Percentiles rank a stretch among this genome's conserved stretches.
These are phyloP conservation scores for Poeciliopsis paucimaculata DNA, from an alignment of 2,797 vertebrate species.

Conservation along the genomic window DNA sequence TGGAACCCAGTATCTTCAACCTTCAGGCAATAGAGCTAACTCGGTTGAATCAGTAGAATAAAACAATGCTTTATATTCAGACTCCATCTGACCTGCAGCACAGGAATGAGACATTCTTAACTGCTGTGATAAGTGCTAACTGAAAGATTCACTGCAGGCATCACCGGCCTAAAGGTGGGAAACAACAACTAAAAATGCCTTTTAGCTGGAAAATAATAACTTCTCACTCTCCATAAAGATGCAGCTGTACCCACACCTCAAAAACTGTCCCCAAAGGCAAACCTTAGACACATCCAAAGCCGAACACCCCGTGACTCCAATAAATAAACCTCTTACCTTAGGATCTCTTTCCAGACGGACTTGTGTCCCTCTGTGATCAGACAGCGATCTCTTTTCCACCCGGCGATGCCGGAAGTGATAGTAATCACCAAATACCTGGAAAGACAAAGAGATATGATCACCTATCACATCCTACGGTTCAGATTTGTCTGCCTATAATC, in stretches of 20 bases:
- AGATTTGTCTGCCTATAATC: constrained; percentile 2
- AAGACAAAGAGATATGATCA: constrained; percentile 38
- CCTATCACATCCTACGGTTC: constrained; percentile 19
- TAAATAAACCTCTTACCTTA: constrained; percentile 78
- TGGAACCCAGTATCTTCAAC: background rate
- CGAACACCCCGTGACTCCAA: background rate
- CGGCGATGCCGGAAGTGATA: constrained; percentile 90
- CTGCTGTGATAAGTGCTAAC: background rate
- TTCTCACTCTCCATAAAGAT: background rate
- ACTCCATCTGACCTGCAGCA: background rate
- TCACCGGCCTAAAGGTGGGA: background rate
- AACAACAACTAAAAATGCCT: background rate
- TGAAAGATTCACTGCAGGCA: background rate
- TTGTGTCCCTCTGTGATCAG: constrained; percentile 84
- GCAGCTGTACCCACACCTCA: background rate
- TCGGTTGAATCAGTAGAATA: background rate
- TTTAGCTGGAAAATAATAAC: background rate
- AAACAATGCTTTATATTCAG: background rate
- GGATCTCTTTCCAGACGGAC: constrained; percentile 84
- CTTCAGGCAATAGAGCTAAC: background rate
- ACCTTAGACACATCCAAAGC: background rate
- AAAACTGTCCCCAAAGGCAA: background rate
- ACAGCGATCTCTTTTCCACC: constrained; percentile 90
- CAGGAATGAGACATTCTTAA: background rate
- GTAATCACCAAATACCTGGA: constrained; percentile 89